phyloP scores from a whole-genome alignment of 2,888 invertebrate genomes.

The Camponotus fellah region DNA sequence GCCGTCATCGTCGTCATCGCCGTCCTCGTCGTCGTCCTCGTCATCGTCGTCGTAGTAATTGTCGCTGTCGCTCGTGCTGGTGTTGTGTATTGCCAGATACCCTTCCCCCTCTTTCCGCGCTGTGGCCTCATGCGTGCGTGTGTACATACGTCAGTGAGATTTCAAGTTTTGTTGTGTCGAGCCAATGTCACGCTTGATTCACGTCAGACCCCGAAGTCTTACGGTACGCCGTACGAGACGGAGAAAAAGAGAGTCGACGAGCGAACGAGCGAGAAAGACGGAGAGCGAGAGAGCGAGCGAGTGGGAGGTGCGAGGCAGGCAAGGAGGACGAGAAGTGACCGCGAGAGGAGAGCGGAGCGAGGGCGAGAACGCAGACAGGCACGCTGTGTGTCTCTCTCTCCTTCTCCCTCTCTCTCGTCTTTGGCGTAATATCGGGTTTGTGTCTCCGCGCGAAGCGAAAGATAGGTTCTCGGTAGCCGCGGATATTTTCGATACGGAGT shows the following conservation, averaged over 20 bases:
- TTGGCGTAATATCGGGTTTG: slow-evolving; percentile 19
- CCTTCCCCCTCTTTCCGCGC: slow-evolving; percentile 43
- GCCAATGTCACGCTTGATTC: slow-evolving; percentile 81
- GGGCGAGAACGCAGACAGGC: slow-evolving; percentile 23
- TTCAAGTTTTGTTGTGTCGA: slow-evolving; percentile 78
- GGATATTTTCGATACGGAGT: not conserved
- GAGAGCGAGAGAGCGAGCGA: slow-evolving; percentile 30
- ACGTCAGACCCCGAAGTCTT: slow-evolving; percentile 72
- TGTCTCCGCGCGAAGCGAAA: slow-evolving; percentile 8
- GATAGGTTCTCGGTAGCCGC: slow-evolving; percentile 34
- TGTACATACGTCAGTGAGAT: slow-evolving; percentile 67
- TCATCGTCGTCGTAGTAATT: slow-evolving; percentile 86
- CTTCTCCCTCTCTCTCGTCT: not conserved
- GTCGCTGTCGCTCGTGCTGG: slow-evolving; percentile 86
- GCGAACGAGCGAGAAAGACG: slow-evolving; percentile 28
- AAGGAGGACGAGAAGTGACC: slow-evolving; percentile 28
- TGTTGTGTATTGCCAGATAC: slow-evolving; percentile 87
- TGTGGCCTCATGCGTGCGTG: slow-evolving; percentile 26
- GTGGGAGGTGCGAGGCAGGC: slow-evolving; percentile 27
- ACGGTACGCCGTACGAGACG: slow-evolving; percentile 53
- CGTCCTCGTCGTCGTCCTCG: slow-evolving; percentile 82
- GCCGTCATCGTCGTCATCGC: slow-evolving; percentile 85
- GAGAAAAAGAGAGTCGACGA: slow-evolving; percentile 33
- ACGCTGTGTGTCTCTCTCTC: slow-evolving; percentile 55
- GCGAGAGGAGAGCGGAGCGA: slow-evolving; percentile 42